A percentile compares a stretch with the other conserved stretches of the same genome.
phyloP scores from a whole-genome alignment of 1,140 invertebrate genomes.

The Trissolcus basalis region DNA sequence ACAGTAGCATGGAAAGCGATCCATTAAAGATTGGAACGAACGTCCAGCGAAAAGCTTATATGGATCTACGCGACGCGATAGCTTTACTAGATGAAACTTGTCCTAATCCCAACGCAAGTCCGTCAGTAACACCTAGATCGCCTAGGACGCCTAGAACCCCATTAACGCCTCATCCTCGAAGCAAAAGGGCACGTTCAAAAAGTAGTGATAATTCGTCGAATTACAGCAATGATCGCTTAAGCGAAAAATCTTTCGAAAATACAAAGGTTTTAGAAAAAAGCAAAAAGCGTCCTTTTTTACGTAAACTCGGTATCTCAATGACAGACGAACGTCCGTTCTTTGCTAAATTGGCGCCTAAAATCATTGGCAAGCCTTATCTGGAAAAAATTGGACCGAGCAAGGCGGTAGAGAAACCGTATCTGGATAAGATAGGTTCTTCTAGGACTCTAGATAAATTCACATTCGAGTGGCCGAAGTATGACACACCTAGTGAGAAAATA shows the following conservation, averaged over 20 bases:
- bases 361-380: conserved; percentile 72
- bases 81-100: conserved; percentile 73
- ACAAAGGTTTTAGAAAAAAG: conserved; percentile 61
- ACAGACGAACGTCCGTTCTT: conserved; percentile 72
- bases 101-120: conserved; percentile 69
- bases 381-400: conserved; percentile 72
- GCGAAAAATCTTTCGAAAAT: conserved; percentile 63
- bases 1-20: conserved; percentile 69
- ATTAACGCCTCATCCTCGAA: conserved; percentile 66
- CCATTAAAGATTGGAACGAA: conserved; percentile 25
- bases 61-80: conserved; percentile 72
- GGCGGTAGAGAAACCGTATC: conserved; percentile 69
- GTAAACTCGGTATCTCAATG: conserved; percentile 72
- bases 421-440: conserved; percentile 71
- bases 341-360: conserved; percentile 65
- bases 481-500: conserved; percentile 12
- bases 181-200: conserved; percentile 70
- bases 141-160: conserved; percentile 70
- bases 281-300: conserved; percentile 69
- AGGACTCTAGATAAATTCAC: conserved; percentile 71
- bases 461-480: conserved; percentile 58
- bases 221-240: conserved; percentile 70
- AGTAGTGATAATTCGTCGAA: conserved; percentile 73
- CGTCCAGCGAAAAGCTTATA: conserved; percentile 67
- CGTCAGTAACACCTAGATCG: conserved; percentile 67